These are phyloP conservation scores for Promerops cafer DNA, from an alignment of 2,113 vertebrate genomes.

Conservation along the genomic window DNA sequence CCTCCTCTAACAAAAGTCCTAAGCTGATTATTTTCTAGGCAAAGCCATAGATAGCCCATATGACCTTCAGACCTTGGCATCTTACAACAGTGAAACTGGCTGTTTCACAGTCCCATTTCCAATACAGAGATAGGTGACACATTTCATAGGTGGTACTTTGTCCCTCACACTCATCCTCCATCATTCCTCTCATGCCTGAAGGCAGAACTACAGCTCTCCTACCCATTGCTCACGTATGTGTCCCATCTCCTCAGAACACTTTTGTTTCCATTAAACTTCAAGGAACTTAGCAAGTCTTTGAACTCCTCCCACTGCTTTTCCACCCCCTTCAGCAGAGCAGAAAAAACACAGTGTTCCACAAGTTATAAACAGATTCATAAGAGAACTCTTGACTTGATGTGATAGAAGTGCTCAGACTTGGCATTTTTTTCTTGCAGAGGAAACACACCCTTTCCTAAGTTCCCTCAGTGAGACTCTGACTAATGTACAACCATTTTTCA, in stretches of 20 bases:
- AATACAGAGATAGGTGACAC: not conserved
- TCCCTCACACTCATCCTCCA: not conserved
- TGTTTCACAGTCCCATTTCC: not conserved
- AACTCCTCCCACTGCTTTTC: not conserved
- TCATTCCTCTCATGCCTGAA: not conserved
- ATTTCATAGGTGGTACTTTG: not conserved
- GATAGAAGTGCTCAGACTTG: not conserved
- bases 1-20: not conserved
- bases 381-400: not conserved
- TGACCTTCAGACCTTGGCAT: not conserved
- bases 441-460: not conserved
- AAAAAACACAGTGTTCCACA: not conserved
- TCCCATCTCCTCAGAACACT: not conserved
- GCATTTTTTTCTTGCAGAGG: not conserved
- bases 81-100: not conserved
- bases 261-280: not conserved
- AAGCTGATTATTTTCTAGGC: not conserved
- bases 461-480: not conserved
- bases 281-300: not conserved
- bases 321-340: not conserved
- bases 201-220: not conserved
- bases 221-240: not conserved
- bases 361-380: not conserved
- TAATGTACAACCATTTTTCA: not conserved
- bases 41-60: not conserved